Percentiles rank a stretch among this genome's conserved stretches.
Evolutionary conservation across 2,113 vertebrate genomes (phyloP).

Genomic region (Peromyscus polionotus): DNA sequence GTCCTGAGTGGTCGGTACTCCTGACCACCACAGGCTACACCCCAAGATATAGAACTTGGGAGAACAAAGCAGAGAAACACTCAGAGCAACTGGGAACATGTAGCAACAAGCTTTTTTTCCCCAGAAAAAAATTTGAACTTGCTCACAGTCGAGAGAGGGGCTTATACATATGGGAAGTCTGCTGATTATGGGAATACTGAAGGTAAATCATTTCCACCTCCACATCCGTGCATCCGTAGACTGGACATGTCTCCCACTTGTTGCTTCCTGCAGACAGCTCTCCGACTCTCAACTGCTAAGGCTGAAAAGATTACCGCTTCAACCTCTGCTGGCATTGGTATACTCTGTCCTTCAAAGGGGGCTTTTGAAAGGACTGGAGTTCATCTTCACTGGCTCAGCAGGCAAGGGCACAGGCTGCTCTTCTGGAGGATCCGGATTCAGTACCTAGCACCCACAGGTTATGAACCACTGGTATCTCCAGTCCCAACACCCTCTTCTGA

Average conservation of each 20-base stretch:
- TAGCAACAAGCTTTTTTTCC: background rate
- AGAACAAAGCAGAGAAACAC: background rate
- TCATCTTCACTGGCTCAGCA: background rate
- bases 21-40: background rate
- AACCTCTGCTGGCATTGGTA: background rate
- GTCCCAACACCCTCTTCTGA: background rate
- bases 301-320: background rate
- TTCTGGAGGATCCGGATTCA: background rate
- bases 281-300: background rate
- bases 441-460: background rate
- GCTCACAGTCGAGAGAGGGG: background rate
- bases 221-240: background rate
- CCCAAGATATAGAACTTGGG: fast-evolving
- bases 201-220: background rate
- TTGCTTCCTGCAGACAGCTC: background rate
- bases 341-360: background rate
- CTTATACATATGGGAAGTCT: background rate
- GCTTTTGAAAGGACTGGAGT: background rate
- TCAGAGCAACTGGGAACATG: background rate
- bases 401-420: background rate
- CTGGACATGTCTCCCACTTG: background rate
- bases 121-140: background rate
- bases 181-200: background rate
- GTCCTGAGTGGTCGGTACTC: background rate
- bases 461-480: background rate